A percentile compares a stretch with the other conserved stretches of the same genome.
Conservation (phyloP, 2,797 vertebrate species). For the Pseudochromis fuscus region DNA sequence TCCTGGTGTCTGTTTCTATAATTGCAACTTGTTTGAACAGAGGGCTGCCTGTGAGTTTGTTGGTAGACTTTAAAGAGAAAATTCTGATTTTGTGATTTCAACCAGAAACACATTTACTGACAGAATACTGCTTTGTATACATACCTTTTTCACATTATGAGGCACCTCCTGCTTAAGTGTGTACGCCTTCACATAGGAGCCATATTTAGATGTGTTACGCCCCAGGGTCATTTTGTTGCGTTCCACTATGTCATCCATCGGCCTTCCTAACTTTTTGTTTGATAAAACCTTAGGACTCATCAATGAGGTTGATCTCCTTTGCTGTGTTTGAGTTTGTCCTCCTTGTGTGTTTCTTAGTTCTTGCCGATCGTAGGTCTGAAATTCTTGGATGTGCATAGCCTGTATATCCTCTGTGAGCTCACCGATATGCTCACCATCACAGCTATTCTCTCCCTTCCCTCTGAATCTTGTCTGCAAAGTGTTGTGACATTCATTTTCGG, state of each 20-base stretch:
- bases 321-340: slow-evolving; percentile 14
- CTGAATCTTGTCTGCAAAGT: neutral
- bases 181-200: slow-evolving; percentile 86
- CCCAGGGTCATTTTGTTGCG: slow-evolving; percentile 90
- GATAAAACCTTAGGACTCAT: slow-evolving; percentile 21
- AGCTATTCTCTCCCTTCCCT: neutral
- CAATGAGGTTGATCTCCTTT: slow-evolving; percentile 17
- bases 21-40: slow-evolving; percentile 57
- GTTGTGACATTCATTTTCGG: slow-evolving; percentile 6
- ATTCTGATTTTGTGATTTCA: neutral
- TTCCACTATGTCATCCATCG: slow-evolving; percentile 85
- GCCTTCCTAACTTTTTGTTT: slow-evolving; percentile 53
- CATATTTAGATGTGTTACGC: slow-evolving; percentile 64
- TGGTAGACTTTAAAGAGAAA: neutral
- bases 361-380: slow-evolving; percentile 1
- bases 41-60: neutral
- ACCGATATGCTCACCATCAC: slow-evolving; percentile 1
- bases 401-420: slow-evolving; percentile 23
- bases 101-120: neutral
- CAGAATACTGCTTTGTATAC: slow-evolving; percentile 2
- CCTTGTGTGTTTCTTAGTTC: slow-evolving; percentile 3
- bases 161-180: slow-evolving; percentile 71
- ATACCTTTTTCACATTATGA: slow-evolving; percentile 78
- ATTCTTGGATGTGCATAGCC: slow-evolving; percentile 3
- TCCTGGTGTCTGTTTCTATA: slow-evolving; percentile 78